These are phyloP conservation scores for Drosophila subquinaria DNA, from an alignment of 2,888 invertebrate species.

Conservation along the genomic window DNA sequence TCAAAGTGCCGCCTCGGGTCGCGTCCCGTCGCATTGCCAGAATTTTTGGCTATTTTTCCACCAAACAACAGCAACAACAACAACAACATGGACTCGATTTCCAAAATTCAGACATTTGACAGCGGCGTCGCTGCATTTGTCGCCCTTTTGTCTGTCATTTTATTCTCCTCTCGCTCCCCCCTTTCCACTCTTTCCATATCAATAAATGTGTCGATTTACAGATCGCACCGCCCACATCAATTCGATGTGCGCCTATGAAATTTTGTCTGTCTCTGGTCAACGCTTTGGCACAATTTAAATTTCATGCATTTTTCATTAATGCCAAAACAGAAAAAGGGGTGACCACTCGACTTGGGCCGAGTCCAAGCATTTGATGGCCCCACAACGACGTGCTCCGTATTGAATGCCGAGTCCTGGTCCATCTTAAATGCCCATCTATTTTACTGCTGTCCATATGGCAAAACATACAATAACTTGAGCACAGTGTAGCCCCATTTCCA, in stretches of 20 bases:
- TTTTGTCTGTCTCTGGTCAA: conserved; percentile 41
- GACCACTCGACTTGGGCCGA: conserved; percentile 48
- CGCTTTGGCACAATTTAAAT: conserved; percentile 82
- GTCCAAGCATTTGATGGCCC: conserved; percentile 38
- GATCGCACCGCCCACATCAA: conserved; percentile 39
- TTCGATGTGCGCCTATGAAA: conserved; percentile 1
- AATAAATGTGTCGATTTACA: conserved; percentile 68
- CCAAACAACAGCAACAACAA: conserved; percentile 16
- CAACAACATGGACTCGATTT: conserved; percentile 34
- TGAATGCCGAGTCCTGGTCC: conserved; percentile 37
- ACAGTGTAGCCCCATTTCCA: conserved; percentile 58
- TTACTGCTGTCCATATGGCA: conserved; percentile 59
- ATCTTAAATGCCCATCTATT: conserved; percentile 77
- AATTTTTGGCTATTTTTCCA: conserved; percentile 50
- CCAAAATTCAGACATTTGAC: conserved; percentile 70
- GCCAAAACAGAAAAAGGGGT: conserved; percentile 49
- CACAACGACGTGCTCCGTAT: conserved; percentile 32
- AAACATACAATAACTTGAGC: conserved; percentile 49
- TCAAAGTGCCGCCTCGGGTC: background rate
- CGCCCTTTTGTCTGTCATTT: conserved; percentile 35
- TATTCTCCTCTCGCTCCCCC: background rate
- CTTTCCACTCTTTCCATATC: background rate
- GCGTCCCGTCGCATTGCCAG: conserved; percentile 9
- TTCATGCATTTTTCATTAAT: conserved; percentile 84
- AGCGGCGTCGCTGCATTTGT: conserved; percentile 62